Evolutionary conservation across 2,113 vertebrate genomes (phyloP), one percentile per base, ranked within the genome.

Genomic region (Xerus inauris): DNA sequence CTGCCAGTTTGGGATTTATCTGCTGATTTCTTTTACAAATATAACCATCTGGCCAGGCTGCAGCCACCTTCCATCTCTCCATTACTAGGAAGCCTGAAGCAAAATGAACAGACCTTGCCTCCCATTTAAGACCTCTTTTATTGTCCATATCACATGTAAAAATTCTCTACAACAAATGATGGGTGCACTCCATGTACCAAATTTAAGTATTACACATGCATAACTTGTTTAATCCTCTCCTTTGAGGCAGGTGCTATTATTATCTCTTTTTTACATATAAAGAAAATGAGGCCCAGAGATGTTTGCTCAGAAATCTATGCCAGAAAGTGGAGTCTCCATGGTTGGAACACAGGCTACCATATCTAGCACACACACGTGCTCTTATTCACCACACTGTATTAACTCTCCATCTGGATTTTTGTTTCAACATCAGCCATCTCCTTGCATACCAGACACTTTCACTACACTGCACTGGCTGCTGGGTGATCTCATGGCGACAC

Each of bases 401-500:
- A 40, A 30, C 59, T 47, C 62, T 35, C 45, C 38, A 1, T 1
- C 42, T 1, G 0, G 14, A 42, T 62, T 91, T 45, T 17, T 1
- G 35, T 35, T 28, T 51, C 42, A 30, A 54, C 57, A 49, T 14
- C 49, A 45, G 42, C 10, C 24, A 8, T 6, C 57, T 69, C 26
- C 5, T 14, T 10, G 35, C 84, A n/a, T 5, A 6, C 69, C 22
- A n/a, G 24, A 22, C 14, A 16, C 30, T 17, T 28, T 26, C 20
- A 17, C 84, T 19, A n/a, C 8, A 20, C 17, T 9, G 13, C 42
- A 8, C 3, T 2, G 47, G 49, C 24, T 47, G 11, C 17, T 10
- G 1, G 45, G 51, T 5, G 42, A 57, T 22, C 67, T 69, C n/a
- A 0, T 0, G 2, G 51, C 0, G 72, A 89, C 3, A n/a, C 5